Evolutionary conservation across 2,797 vertebrate species (phyloP), one percentile per base, ranked within the genome.

Genomic region (Streptopelia turtur): DNA sequence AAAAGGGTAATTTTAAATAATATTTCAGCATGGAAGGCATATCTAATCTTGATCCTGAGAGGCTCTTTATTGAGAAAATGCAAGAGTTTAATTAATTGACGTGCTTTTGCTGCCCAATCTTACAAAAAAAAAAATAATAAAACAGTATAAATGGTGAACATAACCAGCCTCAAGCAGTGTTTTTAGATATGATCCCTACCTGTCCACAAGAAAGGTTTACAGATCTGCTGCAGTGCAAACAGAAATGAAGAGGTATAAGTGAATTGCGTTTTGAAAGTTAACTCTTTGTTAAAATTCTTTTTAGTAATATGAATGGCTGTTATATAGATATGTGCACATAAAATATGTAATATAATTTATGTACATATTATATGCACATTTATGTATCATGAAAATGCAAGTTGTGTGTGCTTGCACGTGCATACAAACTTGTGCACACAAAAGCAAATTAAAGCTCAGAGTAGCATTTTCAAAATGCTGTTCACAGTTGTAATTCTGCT

Each of bases 1-100:
- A 50, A 88, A 86, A 93, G 59, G 60, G 64, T 81, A 30, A 83
- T 94, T 95, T 93, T 71, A 83, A 90, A 92, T 91, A 94, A 77
- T 20, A 27, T 86, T 91, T 90, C 16, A 59, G 63, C 0, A 0
- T 43, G 22, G 80, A 90, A 83, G n/a, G 5, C 56, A 33, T 79
- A 69, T 79, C 50, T 94, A 49, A 82, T 94, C 80, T 87, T 47
- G 22, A 94, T 96, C 56, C 78, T 82, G 56, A 79, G 83, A 87
- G 63, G 56, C 23, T 70, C 37, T 82, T 77, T 70, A 93, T 76
- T 64, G 89, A 83, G 56, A 76, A 93, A 83, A 88, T 33, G 13
- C 61, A 74, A 59, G 25, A 60, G 18, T 70, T 59, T 72, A 88
- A 87, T 82, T 91, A 93, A 92, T 52, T 75, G 24, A 65, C 69